phyloP scores from a whole-genome alignment of 2,797 vertebrate genomes.

The Lithobates sylvaticus region DNA sequence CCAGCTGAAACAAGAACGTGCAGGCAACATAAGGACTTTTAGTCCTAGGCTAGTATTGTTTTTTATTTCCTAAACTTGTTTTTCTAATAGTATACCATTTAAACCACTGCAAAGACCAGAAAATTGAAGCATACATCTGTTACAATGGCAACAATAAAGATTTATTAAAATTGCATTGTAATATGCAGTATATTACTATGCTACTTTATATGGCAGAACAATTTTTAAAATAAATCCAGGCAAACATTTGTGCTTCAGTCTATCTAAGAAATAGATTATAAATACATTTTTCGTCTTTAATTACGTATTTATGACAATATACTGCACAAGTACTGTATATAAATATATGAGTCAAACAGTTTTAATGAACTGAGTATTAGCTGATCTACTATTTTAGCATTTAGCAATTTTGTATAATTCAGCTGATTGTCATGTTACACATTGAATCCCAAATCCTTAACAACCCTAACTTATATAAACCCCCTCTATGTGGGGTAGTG shows the following conservation, averaged over 20 bases:
- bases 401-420: too few relatives aligned
- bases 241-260: too few relatives aligned
- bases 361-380: too few relatives aligned
- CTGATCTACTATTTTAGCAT: too few relatives aligned
- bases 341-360: too few relatives aligned
- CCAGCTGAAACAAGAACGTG: conserved; percentile 31
- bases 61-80: conserved; percentile 41
- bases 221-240: neutral
- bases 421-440: too few relatives aligned
- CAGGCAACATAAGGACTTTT: conserved; percentile 38
- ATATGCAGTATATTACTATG: neutral
- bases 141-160: conserved; percentile 15
- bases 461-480: too few relatives aligned
- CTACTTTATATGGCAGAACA: neutral
- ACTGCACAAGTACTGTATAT: too few relatives aligned
- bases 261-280: neutral
- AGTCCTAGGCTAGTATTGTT: conserved; percentile 21
- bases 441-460: too few relatives aligned
- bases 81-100: conserved; percentile 44
- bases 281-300: too few relatives aligned
- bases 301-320: too few relatives aligned
- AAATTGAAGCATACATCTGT: conserved; percentile 7
- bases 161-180: conserved; percentile 17
- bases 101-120: conserved; percentile 15
- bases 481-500: too few relatives aligned